Percentiles rank a stretch among this genome's conserved stretches.
phyloP scores from a whole-genome alignment of 2,888 invertebrate genomes.

The Diplolepis rosae region DNA sequence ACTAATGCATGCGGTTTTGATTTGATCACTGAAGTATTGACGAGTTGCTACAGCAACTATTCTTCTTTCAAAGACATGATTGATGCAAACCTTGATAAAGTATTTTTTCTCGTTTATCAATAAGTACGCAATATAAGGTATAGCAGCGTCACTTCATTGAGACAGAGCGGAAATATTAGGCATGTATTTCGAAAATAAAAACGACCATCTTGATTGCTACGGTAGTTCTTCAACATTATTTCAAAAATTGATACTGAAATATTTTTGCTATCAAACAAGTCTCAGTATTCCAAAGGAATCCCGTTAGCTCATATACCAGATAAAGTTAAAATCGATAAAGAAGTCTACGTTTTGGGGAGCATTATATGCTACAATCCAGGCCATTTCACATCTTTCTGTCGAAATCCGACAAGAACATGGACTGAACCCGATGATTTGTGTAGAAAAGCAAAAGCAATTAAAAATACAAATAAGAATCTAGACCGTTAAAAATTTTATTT shows the following conservation, averaged over 20 bases:
- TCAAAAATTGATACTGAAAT: neutral
- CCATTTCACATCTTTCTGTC: too few species aligned
- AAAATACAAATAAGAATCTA: too few species aligned
- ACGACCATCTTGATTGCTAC: neutral
- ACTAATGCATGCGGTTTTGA: constrained; percentile 34
- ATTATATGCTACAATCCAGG: too few species aligned
- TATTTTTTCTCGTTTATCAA: neutral
- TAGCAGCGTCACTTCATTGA: neutral
- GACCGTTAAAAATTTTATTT: too few species aligned
- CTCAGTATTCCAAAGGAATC: too few species aligned
- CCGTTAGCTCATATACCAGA: too few species aligned
- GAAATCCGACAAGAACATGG: too few species aligned
- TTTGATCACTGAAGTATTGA: constrained; percentile 15
- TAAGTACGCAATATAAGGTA: neutral
- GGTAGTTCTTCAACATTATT: neutral
- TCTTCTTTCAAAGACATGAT: neutral
- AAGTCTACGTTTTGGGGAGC: too few species aligned
- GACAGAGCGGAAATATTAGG: neutral
- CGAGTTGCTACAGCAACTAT: constrained; percentile 27
- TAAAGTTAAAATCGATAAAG: too few species aligned
- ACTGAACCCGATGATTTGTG: too few species aligned
- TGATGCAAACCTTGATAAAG: neutral
- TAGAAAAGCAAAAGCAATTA: too few species aligned
- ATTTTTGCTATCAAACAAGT: too few species aligned
- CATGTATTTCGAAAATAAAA: neutral